Percentiles rank a stretch among this genome's conserved stretches.
Evolutionary conservation across 2,113 vertebrate genomes (phyloP).

Genomic region (Lepus europaeus): DNA sequence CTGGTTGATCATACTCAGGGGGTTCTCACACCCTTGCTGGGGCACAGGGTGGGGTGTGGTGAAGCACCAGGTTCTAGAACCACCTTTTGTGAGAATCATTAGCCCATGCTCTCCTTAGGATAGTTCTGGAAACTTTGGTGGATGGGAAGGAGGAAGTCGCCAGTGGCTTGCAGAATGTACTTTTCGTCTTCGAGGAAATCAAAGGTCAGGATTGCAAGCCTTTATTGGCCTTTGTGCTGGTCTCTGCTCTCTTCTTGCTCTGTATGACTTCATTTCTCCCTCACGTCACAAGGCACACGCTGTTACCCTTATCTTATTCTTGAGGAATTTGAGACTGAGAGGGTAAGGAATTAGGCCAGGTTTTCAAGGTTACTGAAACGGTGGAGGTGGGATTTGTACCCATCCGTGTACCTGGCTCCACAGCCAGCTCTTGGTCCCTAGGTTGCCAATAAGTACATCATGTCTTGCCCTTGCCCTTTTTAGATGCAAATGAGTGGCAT

Average conservation of each 20-base stretch:
- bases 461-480: no score
- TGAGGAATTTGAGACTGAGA: slow-evolving; percentile 17
- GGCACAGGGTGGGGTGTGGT: background rate
- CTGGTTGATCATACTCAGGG: no score
- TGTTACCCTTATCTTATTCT: slow-evolving; percentile 16
- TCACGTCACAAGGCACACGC: background rate
- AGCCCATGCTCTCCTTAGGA: background rate
- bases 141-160: background rate
- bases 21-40: no score
- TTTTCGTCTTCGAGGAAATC: background rate
- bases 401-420: background rate
- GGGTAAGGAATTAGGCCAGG: background rate
- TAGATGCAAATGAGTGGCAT: background rate
- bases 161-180: background rate
- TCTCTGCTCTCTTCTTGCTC: background rate
- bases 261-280: background rate
- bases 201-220: background rate
- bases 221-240: background rate
- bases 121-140: background rate
- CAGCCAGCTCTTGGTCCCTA: accelerated
- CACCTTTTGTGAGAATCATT: background rate
- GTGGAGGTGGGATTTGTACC: background rate
- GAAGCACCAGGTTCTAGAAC: background rate
- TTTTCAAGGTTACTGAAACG: background rate
- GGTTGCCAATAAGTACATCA: background rate